A percentile compares a stretch with the other conserved stretches of the same genome.
These are phyloP conservation scores for Eleginops maclovinus DNA, from an alignment of 2,113 vertebrate species.

Conservation along the genomic window DNA sequence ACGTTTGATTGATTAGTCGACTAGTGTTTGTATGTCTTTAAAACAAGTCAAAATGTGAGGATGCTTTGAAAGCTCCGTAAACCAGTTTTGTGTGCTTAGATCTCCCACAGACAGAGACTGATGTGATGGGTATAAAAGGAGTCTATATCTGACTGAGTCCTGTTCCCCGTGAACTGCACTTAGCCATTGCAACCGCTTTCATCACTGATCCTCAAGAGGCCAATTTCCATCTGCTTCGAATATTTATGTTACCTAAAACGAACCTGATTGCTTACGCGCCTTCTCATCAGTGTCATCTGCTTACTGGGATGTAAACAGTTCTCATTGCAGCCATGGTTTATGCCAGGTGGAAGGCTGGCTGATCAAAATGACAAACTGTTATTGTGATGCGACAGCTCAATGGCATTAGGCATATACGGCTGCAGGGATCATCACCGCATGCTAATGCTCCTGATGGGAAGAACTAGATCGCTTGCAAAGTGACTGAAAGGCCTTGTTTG, in stretches of 20 bases:
- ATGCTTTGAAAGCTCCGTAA: constrained; percentile 33
- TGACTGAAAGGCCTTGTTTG: constrained; percentile 48
- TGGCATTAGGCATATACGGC: constrained; percentile 54
- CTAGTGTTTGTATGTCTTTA: neutral
- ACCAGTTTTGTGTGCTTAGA: constrained; percentile 41
- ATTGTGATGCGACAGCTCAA: constrained; percentile 54
- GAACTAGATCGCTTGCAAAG: constrained; percentile 28
- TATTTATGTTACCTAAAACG: constrained; percentile 67
- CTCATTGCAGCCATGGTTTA: constrained; percentile 25
- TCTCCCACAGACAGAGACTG: constrained; percentile 33
- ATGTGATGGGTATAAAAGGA: constrained; percentile 41
- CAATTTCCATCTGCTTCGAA: constrained; percentile 63
- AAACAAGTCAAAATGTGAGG: constrained; percentile 31
- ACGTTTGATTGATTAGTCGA: no score
- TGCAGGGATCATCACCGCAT: constrained; percentile 49
- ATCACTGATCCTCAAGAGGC: constrained; percentile 70
- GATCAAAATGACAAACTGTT: constrained; percentile 54
- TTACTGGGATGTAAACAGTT: constrained; percentile 39
- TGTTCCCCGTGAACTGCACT: constrained; percentile 41
- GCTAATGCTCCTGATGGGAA: constrained; percentile 47
- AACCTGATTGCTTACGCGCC: constrained; percentile 24
- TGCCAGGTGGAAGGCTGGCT: constrained; percentile 48
- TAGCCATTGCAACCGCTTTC: constrained; percentile 76
- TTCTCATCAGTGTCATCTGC: constrained; percentile 43
- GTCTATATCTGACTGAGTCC: constrained; percentile 42